Evolutionary conservation across 2,888 invertebrate species (phyloP), one percentile per base, ranked within the genome.

Genomic region (Pristionchus arcanus): DNA sequence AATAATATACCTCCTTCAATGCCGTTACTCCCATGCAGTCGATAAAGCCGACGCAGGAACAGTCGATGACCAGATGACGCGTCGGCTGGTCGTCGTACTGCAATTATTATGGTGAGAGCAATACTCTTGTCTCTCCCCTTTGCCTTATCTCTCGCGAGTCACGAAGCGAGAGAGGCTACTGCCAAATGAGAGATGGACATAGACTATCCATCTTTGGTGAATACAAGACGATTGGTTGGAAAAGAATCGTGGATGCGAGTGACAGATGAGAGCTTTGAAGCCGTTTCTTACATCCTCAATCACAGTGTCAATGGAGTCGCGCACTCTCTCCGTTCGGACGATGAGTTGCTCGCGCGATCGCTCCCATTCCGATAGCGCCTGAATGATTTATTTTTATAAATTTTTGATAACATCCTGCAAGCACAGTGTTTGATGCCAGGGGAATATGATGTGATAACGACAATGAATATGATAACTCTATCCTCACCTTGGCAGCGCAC

Each of bases 21-120:
- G 94, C 93, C 87, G 92, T 93, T 34, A 95, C 93, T 28, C 95
- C 95, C 95, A 95, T 95, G 89, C 91, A 92, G 86, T 95, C 95
- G 59, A 95, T 94, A 74, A 94, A 94, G 16, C 95, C 95, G 90
- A 95, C 94, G 19, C 94, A 94, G 34, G 94, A 94, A 83, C 95
- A 95, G 89, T 95, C 95, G 88, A 95, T 93, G 81, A 95, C 91
- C 77, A 95, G 93, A 83, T 94, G 94, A 0, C 93, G 91, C 5
- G 92, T 91, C n/a, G 91, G 86, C 1, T 19, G 19, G 21, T 19
- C 63, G 0, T 5, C 25, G 25, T 25, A 63, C 25, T 63, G 25
- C 21, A 2, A n/a, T 25, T 63, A n/a, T 59, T 59, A 3, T 59
- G n/a, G 2, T 21, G 13, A 3, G 59, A 59, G 16, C 19, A n/a